Conservation (phyloP, 92 coral and sea anemone species). For the Siderastrea radians region DNA sequence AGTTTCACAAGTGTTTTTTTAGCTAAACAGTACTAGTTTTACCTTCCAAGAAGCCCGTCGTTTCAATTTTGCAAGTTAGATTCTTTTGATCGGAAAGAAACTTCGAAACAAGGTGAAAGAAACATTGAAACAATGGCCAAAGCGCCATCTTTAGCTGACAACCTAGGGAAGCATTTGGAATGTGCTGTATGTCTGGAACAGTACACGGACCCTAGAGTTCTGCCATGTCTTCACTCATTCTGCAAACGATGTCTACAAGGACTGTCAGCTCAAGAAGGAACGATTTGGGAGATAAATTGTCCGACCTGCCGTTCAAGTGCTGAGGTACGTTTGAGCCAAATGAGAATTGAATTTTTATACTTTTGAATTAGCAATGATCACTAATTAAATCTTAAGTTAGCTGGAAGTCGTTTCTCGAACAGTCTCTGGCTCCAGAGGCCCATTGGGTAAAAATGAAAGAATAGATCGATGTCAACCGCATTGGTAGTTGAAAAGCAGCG, state of each 20-base stretch:
- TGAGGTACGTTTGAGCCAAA: conserved; percentile 13
- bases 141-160: conserved; percentile 29
- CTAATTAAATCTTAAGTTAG: no score
- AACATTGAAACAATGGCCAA: conserved; percentile 4
- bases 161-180: conserved; percentile 42
- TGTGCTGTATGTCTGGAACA: conserved; percentile 68
- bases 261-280: conserved; percentile 13
- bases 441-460: no score
- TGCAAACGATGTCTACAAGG: conserved; percentile 58
- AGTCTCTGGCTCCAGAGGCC: no score
- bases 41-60: background rate
- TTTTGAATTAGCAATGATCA: no score
- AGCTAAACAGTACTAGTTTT: no score
- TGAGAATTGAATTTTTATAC: background rate
- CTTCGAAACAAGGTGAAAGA: background rate
- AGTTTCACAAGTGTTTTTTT: no score
- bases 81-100: background rate
- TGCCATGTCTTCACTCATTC: conserved; percentile 71
- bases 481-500: no score
- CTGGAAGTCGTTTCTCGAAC: no score
- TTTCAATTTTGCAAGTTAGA: background rate
- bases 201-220: conserved; percentile 65
- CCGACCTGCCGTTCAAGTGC: conserved; percentile 17
- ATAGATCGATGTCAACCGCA: no score
- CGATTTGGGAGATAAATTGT: background rate